phyloP scores from a whole-genome alignment of 2,888 invertebrate species.

The Drosophila phalerata region DNA sequence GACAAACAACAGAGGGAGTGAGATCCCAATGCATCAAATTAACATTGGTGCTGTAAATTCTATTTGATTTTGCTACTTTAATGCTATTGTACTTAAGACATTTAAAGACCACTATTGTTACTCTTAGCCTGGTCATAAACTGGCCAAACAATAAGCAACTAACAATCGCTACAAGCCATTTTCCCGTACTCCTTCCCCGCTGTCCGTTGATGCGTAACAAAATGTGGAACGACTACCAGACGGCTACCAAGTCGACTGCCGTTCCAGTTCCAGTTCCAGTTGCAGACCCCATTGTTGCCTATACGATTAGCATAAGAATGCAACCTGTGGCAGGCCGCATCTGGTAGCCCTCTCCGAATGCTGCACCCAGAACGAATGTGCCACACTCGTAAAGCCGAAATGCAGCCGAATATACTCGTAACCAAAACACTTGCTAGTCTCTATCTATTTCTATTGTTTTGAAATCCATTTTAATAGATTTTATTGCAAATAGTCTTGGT shows the following conservation, averaged over 20 bases:
- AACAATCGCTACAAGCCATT: conserved; percentile 59
- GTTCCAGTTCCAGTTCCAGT: conserved; percentile 20
- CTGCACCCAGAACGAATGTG: conserved; percentile 63
- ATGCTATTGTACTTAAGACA: conserved; percentile 40
- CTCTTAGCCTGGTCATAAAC: conserved; percentile 60
- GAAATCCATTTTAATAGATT: conserved; percentile 52
- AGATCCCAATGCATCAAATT: conserved; percentile 40
- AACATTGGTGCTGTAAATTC: conserved; percentile 49
- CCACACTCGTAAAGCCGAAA: conserved; percentile 50
- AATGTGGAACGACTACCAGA: conserved; percentile 61
- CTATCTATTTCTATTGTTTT: conserved; percentile 18
- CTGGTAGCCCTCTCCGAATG: conserved; percentile 44
- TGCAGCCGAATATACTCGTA: conserved; percentile 27
- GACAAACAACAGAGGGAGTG: conserved; percentile 32
- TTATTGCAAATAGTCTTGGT: conserved; percentile 75
- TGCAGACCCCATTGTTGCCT: conserved; percentile 44
- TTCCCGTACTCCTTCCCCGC: not conserved
- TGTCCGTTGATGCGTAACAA: conserved; percentile 55
- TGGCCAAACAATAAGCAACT: conserved; percentile 65
- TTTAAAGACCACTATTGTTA: conserved; percentile 16
- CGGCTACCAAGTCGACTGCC: conserved; percentile 41
- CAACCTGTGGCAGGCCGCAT: conserved; percentile 62
- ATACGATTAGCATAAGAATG: conserved; percentile 75
- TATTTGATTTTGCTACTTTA: conserved; percentile 56
- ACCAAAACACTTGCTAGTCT: conserved; percentile 44